Conservation (phyloP, 2,888 invertebrate genomes). For the Lysandra bellargus region DNA sequence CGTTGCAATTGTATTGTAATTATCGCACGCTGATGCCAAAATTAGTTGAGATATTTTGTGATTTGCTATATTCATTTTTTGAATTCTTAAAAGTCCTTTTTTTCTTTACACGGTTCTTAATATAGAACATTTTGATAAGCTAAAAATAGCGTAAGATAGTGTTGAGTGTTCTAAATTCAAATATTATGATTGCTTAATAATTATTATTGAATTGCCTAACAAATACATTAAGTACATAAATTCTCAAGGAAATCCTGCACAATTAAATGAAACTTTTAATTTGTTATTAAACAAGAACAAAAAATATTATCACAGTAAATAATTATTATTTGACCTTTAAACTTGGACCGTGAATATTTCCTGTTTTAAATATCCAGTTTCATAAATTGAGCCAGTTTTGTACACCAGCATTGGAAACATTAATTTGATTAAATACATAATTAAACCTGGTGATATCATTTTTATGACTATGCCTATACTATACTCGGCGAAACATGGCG, state of each 20-base stretch:
- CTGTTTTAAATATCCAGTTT: constrained; percentile 1
- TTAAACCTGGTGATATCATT: too few species aligned
- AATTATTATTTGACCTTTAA: background rate
- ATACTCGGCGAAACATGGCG: too few species aligned
- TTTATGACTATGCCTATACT: too few species aligned
- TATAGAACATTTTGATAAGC: too few species aligned
- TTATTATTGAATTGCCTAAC: background rate
- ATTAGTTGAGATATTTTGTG: background rate
- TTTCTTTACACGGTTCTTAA: too few species aligned
- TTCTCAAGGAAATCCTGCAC: background rate
- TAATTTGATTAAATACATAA: background rate
- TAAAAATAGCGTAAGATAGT: too few species aligned
- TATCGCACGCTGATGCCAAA: background rate
- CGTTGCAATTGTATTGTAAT: background rate
- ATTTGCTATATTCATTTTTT: background rate
- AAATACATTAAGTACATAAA: background rate
- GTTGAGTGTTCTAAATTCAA: too few species aligned
- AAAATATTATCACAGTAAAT: background rate
- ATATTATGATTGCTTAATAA: background rate
- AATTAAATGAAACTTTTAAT: background rate
- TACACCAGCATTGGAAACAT: background rate
- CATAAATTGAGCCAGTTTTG: background rate
- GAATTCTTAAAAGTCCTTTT: too few species aligned
- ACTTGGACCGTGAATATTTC: background rate
- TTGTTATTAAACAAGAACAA: background rate